Evolutionary conservation across 2,113 vertebrate species (phyloP).

Genomic region (Pogonocichla stellata): DNA sequence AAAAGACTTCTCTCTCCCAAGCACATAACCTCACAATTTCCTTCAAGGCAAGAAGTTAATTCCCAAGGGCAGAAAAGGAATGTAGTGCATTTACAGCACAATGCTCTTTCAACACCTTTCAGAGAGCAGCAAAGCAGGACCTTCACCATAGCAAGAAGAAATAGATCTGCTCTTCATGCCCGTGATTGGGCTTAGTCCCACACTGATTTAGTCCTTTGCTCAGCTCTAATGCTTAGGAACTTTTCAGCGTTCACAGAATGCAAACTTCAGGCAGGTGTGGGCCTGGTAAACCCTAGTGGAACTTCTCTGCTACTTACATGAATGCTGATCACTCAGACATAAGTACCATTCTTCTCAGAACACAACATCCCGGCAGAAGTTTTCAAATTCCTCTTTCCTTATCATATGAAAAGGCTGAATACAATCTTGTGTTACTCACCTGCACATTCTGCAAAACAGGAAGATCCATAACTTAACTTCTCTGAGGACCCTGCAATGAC

Average conservation of each 20-base stretch:
- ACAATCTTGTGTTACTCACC: conserved; percentile 16
- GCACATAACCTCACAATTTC: neutral
- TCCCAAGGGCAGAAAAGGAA: neutral
- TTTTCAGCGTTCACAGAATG: neutral
- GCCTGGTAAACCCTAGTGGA: neutral
- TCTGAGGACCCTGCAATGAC: conserved; percentile 28
- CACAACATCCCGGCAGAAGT: neutral
- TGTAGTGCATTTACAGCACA: fast-evolving
- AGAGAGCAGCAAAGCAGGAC: neutral
- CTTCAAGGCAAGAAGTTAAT: neutral
- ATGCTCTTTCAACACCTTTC: neutral
- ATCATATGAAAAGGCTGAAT: neutral
- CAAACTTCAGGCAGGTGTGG: neutral
- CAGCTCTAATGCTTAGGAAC: neutral
- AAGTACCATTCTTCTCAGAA: neutral
- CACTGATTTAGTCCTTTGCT: neutral
- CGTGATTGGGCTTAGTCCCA: neutral
- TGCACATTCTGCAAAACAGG: neutral
- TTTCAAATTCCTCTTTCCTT: neutral
- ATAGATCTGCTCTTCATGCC: neutral
- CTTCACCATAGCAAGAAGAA: neutral
- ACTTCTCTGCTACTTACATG: neutral
- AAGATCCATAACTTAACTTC: neutral
- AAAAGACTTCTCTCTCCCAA: neutral
- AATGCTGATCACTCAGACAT: neutral